Percentiles rank a stretch among this genome's conserved stretches.
Evolutionary conservation across 1,140 invertebrate genomes (phyloP).

Genomic region (Pogonognathellus flavescens): DNA sequence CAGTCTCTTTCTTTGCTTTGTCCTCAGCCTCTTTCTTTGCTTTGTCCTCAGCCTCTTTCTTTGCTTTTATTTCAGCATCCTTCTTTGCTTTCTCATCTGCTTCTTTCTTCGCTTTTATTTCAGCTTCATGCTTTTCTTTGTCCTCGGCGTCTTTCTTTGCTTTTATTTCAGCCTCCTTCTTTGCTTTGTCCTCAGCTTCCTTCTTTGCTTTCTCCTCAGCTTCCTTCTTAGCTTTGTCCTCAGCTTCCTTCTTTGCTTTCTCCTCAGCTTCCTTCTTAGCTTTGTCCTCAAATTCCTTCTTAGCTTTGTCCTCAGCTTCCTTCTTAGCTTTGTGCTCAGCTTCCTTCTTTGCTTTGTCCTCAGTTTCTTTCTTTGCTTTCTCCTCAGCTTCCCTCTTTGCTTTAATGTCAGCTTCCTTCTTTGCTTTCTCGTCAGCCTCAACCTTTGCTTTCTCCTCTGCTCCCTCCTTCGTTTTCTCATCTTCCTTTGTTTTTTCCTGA

Average conservation of each 20-base stretch:
- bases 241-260: neutral
- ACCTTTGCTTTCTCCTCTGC: conserved; percentile 46
- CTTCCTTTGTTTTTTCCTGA: conserved; percentile 3
- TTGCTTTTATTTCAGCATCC: conserved; percentile 46
- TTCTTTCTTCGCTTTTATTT: neutral
- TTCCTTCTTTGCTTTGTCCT: too few species aligned
- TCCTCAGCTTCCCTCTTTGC: neutral
- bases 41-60: conserved; percentile 62
- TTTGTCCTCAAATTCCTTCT: neutral
- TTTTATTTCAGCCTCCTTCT: conserved; percentile 56
- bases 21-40: conserved; percentile 47
- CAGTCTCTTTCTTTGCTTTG: conserved; percentile 51
- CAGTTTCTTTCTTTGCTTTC: conserved; percentile 26
- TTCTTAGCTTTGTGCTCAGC: too few species aligned
- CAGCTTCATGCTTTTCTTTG: neutral
- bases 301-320: too few species aligned
- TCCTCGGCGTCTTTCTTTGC: too few species aligned
- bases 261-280: neutral
- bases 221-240: conserved; percentile 59
- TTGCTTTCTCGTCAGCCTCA: neutral
- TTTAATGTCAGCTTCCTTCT: too few species aligned
- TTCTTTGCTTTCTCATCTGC: conserved; percentile 59
- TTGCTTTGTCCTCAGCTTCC: conserved; percentile 63
- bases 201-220: conserved; percentile 66
- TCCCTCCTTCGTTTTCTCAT: conserved; percentile 40